Evolutionary conservation across 2,113 vertebrate species (phyloP), one percentile per base, ranked within the genome.

Genomic region (Chascanopsetta lugubris): DNA sequence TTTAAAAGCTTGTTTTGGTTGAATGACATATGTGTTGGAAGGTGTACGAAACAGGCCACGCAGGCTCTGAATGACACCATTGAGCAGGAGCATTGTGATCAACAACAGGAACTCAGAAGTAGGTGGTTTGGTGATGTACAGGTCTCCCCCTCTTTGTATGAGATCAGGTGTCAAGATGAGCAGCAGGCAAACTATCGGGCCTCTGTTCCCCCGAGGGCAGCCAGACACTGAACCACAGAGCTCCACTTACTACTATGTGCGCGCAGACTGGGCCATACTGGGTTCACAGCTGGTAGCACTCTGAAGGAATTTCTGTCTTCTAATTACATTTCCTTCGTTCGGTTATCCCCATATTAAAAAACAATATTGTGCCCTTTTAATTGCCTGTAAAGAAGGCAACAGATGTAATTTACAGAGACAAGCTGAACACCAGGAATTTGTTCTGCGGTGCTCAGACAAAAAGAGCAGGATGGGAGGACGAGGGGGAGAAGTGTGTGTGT

Each of bases 361-460:
- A 66, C 55, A 79, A 82, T 36, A 57, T 12, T 29, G 61, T 49
- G 45, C 11, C 36, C 1, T 34, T 84, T 80, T 48, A 87, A 83
- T 72, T 77, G 67, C 18, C 74, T 72, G 30, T 63, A 82, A 65
- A 54, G 58, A 68, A 50, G 67, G 60, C 38, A 1, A 55, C 46
- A 61, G 57, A 79, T 67, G 69, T 76, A 70, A 88, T 87, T 86
- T 76, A 57, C 60, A 69, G 43, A 53, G 80, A 81, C 77, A 55
- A 58, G 73, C 25, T 64, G 60, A 81, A 69, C 43, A 20, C 25
- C 5, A 83, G 80, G 83, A 89, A 87, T 88, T 55, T 29, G 49
- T 4, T 64, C 72, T 53, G 24, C 36, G 20, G 58, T n/a, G 64
- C 27, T 27, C 2, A 22, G 22, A 72, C 45, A 34, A 72, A 36